phyloP scores from a whole-genome alignment of 2,797 vertebrate genomes.

The Somateria mollissima region DNA sequence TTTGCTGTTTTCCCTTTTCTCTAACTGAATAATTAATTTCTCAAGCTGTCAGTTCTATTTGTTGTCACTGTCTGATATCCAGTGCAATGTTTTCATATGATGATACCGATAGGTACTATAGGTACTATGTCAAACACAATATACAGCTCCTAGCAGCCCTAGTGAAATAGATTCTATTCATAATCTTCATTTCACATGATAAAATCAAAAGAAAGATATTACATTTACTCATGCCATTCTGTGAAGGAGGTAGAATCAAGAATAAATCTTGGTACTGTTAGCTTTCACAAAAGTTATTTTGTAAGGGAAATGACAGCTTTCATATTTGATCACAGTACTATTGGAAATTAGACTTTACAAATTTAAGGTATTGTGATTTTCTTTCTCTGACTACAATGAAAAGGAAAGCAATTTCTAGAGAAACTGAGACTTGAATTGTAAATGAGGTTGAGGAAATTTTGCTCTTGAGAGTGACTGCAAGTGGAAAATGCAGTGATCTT shows the following conservation, averaged over 20 bases:
- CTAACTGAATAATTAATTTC: background rate
- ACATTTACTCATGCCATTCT: background rate
- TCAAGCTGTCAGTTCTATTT: background rate
- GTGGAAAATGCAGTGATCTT: conserved; percentile 9
- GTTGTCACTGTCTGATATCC: background rate
- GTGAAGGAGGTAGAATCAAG: background rate
- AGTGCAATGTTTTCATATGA: background rate
- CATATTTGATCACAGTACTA: background rate
- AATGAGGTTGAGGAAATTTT: conserved; percentile 13
- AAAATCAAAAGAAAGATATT: background rate
- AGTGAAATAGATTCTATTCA: background rate
- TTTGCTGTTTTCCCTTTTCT: background rate
- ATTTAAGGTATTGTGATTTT: background rate
- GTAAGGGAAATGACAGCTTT: background rate
- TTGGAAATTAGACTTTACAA: background rate
- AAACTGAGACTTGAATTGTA: background rate
- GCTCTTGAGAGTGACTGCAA: background rate
- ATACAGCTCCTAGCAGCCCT: background rate
- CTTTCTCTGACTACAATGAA: background rate
- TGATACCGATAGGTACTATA: background rate
- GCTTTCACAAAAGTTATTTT: conserved; percentile 4
- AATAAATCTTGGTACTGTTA: background rate
- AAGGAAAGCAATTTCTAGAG: conserved; percentile 14
- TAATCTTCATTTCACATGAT: background rate
- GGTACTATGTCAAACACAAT: background rate